Evolutionary conservation across 2,888 invertebrate genomes (phyloP).

Genomic region (Meandrusa payeni): DNA sequence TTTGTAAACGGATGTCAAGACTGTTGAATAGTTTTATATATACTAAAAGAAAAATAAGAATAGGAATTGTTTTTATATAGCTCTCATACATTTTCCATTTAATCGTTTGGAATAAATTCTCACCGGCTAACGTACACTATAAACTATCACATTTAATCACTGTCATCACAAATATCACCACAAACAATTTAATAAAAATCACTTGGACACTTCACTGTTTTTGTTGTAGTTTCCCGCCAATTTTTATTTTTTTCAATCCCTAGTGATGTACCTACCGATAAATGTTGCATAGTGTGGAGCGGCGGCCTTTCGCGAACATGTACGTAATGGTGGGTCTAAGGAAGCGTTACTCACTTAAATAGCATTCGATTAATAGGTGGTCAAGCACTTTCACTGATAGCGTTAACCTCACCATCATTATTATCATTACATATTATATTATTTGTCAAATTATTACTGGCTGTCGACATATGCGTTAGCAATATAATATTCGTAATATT

Average conservation of each 20-base stretch:
- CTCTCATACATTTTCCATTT: too few species aligned
- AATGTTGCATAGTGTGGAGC: constrained; percentile 70
- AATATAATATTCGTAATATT: too few species aligned
- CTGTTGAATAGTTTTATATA: too few species aligned
- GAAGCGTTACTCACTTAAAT: constrained; percentile 69
- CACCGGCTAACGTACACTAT: neutral
- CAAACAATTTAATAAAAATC: constrained; percentile 26
- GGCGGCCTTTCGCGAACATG: constrained; percentile 58
- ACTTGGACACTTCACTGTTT: constrained; percentile 28
- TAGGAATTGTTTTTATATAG: too few species aligned
- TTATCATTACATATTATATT: too few species aligned
- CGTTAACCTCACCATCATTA: too few species aligned
- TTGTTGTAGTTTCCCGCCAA: constrained; percentile 32
- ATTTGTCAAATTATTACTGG: too few species aligned
- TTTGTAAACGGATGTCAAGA: too few species aligned
- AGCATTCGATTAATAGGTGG: constrained; percentile 65
- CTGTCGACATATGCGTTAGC: too few species aligned
- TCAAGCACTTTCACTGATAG: constrained; percentile 38
- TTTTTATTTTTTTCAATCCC: constrained; percentile 34
- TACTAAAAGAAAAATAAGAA: too few species aligned
- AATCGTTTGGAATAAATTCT: neutral
- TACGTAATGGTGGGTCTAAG: constrained; percentile 61
- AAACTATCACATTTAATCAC: constrained; percentile 1
- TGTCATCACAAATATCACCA: constrained; percentile 7
- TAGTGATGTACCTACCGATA: constrained; percentile 68